phyloP scores from a whole-genome alignment of 2,113 vertebrate species.

The Myrmecophaga tridactyla region DNA sequence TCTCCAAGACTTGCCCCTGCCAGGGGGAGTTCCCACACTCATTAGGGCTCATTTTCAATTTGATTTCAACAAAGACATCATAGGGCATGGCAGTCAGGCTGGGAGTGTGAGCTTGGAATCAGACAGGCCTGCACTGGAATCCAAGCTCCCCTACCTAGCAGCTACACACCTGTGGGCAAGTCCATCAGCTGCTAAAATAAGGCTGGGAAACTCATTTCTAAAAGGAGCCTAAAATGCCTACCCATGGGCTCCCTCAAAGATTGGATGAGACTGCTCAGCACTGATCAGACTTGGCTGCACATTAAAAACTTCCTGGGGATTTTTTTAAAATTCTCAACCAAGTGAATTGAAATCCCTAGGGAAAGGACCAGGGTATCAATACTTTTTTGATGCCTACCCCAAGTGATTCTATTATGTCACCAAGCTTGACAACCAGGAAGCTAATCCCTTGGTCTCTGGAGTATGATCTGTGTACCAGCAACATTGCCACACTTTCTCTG shows the following conservation, averaged over 20 bases:
- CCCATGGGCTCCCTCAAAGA: neutral
- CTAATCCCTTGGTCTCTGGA: neutral
- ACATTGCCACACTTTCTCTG: neutral
- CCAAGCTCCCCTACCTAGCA: neutral
- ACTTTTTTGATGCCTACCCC: neutral
- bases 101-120: too few relatives aligned
- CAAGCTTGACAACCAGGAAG: neutral
- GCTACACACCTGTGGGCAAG: neutral
- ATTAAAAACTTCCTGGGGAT: neutral
- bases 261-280: neutral
- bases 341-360: neutral
- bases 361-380: neutral
- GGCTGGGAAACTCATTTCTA: too few relatives aligned
- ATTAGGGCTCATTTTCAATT: neutral
- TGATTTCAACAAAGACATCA: neutral
- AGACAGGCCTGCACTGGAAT: neutral
- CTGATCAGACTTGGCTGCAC: neutral
- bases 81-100: accelerated
- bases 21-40: neutral
- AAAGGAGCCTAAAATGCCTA: neutral
- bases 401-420: neutral
- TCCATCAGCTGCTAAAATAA: neutral
- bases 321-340: neutral
- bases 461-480: neutral
- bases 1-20: neutral